These are phyloP conservation scores for Heterotilapia buettikoferi DNA, from an alignment of 2,113 vertebrate genomes.

Conservation along the genomic window DNA sequence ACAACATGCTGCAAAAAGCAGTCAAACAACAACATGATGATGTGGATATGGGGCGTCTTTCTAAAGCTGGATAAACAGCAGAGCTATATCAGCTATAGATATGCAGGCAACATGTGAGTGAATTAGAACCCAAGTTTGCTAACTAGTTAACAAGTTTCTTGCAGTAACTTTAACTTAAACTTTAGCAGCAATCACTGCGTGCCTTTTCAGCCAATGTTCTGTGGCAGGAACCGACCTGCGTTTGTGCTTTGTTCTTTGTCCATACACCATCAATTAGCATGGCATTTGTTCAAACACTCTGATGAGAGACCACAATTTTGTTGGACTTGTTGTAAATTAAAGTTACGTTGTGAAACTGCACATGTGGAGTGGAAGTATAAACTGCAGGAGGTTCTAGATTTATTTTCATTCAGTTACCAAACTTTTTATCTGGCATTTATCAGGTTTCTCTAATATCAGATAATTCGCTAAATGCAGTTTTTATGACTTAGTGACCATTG, in stretches of 20 bases:
- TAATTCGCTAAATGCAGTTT: neutral
- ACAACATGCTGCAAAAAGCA: neutral
- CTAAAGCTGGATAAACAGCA: neutral
- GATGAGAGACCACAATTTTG: neutral
- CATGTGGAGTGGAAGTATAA: neutral
- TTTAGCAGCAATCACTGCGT: neutral
- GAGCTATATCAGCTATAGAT: neutral
- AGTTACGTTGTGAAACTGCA: neutral
- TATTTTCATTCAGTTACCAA: neutral
- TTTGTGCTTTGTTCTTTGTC: neutral
- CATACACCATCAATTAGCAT: neutral
- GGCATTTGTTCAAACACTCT: neutral
- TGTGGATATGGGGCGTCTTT: neutral
- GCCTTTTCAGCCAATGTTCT: neutral
- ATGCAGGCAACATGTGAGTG: neutral
- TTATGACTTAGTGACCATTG: neutral
- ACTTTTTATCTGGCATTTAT: neutral
- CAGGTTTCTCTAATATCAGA: neutral
- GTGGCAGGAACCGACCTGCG: neutral
- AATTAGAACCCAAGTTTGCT: neutral
- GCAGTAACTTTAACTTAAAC: neutral
- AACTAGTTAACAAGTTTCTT: neutral
- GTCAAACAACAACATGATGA: neutral
- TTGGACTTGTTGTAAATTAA: neutral
- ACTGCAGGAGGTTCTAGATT: neutral